Conservation (phyloP, 2,888 invertebrate genomes). For the Apantesis nais region DNA sequence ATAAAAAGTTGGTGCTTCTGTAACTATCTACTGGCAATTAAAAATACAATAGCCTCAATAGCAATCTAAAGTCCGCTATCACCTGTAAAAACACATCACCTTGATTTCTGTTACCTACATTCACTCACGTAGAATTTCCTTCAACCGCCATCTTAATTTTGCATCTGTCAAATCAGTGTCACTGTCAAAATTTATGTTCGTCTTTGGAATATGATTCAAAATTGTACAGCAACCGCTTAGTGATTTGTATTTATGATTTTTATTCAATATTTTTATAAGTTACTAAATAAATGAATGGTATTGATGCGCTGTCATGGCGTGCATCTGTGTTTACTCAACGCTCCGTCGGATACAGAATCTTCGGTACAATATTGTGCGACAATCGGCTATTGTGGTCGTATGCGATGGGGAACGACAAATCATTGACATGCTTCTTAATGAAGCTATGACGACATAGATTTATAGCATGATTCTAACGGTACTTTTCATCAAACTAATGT, state of each 20-base stretch:
- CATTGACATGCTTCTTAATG: constrained; percentile 49
- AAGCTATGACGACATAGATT: constrained; percentile 22
- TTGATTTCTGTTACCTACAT: constrained; percentile 38
- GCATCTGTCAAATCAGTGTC: constrained; percentile 39
- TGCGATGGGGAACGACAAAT: constrained; percentile 59
- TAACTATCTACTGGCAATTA: constrained; percentile 3
- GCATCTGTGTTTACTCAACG: constrained; percentile 73
- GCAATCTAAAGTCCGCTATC: constrained; percentile 34
- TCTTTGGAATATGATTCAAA: constrained; percentile 53
- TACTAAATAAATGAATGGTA: constrained; percentile 80
- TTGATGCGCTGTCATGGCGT: constrained; percentile 75
- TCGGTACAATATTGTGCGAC: constrained; percentile 58
- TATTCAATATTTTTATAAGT: constrained; percentile 75
- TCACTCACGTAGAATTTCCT: constrained; percentile 46
- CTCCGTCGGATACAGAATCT: constrained; percentile 50
- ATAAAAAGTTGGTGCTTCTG: not conserved
- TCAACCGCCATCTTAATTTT: constrained; percentile 42
- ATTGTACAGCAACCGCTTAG: constrained; percentile 31
- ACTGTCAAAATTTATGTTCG: constrained; percentile 35
- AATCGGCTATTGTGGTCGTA: constrained; percentile 57
- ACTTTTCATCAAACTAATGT: not conserved
- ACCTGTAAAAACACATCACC: constrained; percentile 62
- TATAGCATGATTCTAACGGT: not conserved
- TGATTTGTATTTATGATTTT: constrained; percentile 50
- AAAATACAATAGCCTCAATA: not conserved